Conservation (phyloP, 2,113 vertebrate species). For the Nanorana parkeri region DNA sequence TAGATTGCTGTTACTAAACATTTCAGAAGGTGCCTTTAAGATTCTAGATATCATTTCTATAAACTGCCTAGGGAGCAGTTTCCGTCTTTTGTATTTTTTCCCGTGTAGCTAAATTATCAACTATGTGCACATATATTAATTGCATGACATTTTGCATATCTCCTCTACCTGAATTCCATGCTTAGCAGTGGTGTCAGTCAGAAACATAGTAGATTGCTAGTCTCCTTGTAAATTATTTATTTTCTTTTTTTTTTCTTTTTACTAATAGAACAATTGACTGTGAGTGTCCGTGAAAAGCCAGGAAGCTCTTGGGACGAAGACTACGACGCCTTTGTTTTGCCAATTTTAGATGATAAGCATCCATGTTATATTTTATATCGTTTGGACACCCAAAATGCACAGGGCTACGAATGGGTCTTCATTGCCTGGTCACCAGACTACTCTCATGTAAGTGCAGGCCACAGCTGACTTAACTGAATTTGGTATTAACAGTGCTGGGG, state of each 20-base stretch:
- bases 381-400: slow-evolving; percentile 92
- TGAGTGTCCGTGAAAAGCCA: slow-evolving; percentile 79
- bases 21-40: too few relatives aligned
- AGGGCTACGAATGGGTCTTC: slow-evolving; percentile 95
- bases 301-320: slow-evolving; percentile 89
- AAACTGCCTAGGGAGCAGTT: too few relatives aligned
- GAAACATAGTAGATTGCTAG: too few relatives aligned
- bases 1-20: too few relatives aligned
- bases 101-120: too few relatives aligned
- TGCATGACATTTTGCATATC: too few relatives aligned
- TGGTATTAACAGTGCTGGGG: too few relatives aligned
- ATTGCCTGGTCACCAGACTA: slow-evolving; percentile 94
- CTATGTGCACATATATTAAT: too few relatives aligned
- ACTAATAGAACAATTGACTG: slow-evolving; percentile 85
- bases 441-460: slow-evolving; percentile 82
- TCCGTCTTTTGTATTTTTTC: too few relatives aligned
- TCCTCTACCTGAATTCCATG: too few relatives aligned
- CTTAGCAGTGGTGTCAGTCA: too few relatives aligned
- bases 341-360: slow-evolving; percentile 85
- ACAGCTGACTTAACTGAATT: neutral
- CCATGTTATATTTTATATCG: slow-evolving; percentile 93
- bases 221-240: neutral
- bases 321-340: slow-evolving; percentile 86
- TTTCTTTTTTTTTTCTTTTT: slow-evolving; percentile 50
- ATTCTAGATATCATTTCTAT: too few relatives aligned